Percentiles rank a stretch among this genome's conserved stretches.
Evolutionary conservation across 2,888 invertebrate genomes (phyloP).

Genomic region (Synanthedon formicaeformis): DNA sequence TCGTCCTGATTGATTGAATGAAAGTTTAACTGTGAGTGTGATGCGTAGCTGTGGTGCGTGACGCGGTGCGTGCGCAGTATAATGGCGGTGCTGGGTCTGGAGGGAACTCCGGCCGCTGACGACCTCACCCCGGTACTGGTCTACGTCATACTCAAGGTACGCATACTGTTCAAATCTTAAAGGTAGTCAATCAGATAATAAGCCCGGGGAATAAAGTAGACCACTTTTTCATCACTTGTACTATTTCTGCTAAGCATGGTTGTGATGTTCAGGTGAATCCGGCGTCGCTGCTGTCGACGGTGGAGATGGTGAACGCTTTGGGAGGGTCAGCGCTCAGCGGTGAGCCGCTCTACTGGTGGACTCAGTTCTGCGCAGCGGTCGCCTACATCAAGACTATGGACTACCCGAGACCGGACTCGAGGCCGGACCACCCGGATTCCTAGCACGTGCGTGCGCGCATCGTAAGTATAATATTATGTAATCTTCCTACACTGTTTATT

Average conservation of each 20-base stretch:
- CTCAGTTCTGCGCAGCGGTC: slow-evolving; percentile 95
- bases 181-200: not conserved
- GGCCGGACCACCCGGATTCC: slow-evolving; percentile 21
- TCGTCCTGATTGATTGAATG: too few species aligned
- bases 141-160: slow-evolving; percentile 93
- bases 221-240: not conserved
- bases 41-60: slow-evolving; percentile 74
- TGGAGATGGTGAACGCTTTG: slow-evolving; percentile 95
- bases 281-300: slow-evolving; percentile 90
- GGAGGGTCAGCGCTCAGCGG: slow-evolving; percentile 86
- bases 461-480: slow-evolving; percentile 10
- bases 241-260: not conserved
- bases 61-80: slow-evolving; percentile 92
- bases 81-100: slow-evolving; percentile 91
- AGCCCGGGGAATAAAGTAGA: not conserved
- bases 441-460: slow-evolving; percentile 40
- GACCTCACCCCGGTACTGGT: slow-evolving; percentile 97
- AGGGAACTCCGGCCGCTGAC: slow-evolving; percentile 86
- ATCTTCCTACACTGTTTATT: too few species aligned
- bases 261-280: slow-evolving; percentile 83
- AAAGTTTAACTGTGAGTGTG: not conserved
- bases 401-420: slow-evolving; percentile 54
- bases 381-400: slow-evolving; percentile 99
- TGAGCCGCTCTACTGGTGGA: slow-evolving; percentile 98
- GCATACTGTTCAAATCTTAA: not conserved